Conservation (phyloP, 2,113 vertebrate species). For the Odontesthes bonariensis region DNA sequence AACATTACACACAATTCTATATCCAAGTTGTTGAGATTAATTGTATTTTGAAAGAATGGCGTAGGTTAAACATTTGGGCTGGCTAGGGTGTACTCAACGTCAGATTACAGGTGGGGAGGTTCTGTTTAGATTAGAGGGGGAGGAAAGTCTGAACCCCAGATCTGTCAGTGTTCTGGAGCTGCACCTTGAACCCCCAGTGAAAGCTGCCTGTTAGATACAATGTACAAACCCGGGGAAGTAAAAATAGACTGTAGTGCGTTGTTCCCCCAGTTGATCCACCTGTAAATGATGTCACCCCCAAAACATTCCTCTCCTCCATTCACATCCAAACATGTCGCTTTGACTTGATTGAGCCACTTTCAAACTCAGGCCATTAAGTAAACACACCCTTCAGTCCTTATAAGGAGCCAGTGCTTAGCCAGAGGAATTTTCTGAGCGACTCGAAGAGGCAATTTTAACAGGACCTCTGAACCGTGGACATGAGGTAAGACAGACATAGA, state of each 20-base stretch:
- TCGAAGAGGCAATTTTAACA: conserved; percentile 37
- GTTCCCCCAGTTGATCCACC: conserved; percentile 50
- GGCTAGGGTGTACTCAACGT: conserved; percentile 1
- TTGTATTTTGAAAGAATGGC: background rate
- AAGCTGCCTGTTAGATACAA: conserved; percentile 39
- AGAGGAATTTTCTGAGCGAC: conserved; percentile 19
- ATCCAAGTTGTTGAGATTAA: background rate
- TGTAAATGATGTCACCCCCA: conserved; percentile 66
- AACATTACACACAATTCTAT: background rate
- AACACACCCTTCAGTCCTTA: conserved; percentile 61
- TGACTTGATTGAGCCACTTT: conserved; percentile 68
- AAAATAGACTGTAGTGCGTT: conserved; percentile 42
- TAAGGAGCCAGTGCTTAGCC: conserved; percentile 48
- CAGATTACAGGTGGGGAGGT: conserved; percentile 22
- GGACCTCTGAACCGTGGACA: conserved; percentile 43
- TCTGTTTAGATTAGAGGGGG: conserved; percentile 57
- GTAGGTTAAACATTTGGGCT: conserved; percentile 27
- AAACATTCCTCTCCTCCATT: conserved; percentile 53
- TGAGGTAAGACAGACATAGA: conserved; percentile 21
- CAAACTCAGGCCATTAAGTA: conserved; percentile 67
- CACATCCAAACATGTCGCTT: conserved; percentile 61
- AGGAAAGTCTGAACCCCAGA: conserved; percentile 60
- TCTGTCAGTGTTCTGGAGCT: conserved; percentile 19
- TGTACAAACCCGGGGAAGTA: conserved; percentile 26
- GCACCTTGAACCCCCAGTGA: conserved; percentile 28